These are phyloP conservation scores for Temnothorax ravouxi DNA, from an alignment of 2,888 invertebrate genomes.

Conservation along the genomic window DNA sequence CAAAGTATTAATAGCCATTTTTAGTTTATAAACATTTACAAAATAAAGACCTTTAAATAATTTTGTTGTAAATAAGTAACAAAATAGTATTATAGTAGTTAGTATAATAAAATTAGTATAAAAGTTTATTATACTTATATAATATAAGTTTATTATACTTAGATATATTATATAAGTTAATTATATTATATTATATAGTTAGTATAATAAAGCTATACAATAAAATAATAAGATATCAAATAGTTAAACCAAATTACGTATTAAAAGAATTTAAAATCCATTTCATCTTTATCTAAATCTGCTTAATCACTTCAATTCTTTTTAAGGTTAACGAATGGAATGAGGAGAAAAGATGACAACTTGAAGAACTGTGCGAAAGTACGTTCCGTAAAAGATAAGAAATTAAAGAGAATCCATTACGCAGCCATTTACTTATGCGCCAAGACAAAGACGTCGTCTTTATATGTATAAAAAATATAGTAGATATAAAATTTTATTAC, in stretches of 20 bases:
- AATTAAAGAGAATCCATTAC: slow-evolving; percentile 13
- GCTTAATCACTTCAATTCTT: not conserved
- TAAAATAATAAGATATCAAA: not conserved
- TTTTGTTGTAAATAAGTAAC: not conserved
- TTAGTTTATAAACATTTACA: slow-evolving; percentile 3
- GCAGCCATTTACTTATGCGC: not conserved
- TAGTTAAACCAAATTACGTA: not conserved
- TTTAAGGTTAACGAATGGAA: not conserved
- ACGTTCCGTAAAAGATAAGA: not conserved
- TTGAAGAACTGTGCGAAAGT: not conserved
- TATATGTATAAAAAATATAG: not conserved
- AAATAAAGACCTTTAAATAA: not conserved
- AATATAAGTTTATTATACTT: too few relatives aligned
- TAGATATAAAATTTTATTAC: slow-evolving; percentile 1
- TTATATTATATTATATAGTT: too few relatives aligned
- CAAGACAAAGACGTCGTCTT: not conserved
- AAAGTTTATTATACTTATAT: too few relatives aligned
- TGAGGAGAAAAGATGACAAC: not conserved
- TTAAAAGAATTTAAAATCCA: not conserved
- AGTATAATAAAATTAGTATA: not conserved
- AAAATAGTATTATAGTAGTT: not conserved
- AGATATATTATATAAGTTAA: too few relatives aligned
- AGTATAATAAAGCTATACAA: too few relatives aligned
- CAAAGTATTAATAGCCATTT: slow-evolving; percentile 2
- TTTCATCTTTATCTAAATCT: not conserved